Base-by-base conservation (phyloP, 2,888 invertebrate species). In the Apotomis capreana region DNA sequence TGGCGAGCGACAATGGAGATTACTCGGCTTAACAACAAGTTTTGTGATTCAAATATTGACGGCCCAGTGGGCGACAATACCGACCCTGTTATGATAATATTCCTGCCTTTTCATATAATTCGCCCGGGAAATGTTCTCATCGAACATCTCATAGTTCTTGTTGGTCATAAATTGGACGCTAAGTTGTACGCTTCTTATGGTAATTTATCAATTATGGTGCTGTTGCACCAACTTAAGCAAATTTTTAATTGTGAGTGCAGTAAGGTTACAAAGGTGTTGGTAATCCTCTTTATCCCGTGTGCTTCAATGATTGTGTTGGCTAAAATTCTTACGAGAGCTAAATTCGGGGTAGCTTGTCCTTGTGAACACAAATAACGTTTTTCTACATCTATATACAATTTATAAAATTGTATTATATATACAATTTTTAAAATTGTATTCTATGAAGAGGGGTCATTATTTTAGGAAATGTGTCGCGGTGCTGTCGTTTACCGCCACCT, bases 1-100 rank as follows among this genome's bases (percentile, higher is more conserved):
- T 93, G 92, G 92, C 89, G 82, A 85, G 80, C 82, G 82, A 93
- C 92, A 93, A 92, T 91, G 84, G 91, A 89, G 92, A 92, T 93
- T 91, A 92, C 83, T 80, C 83, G 84, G 90, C 89, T 92, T 92
- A 89, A 81, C 77, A 82, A 77, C 84, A 83, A 87, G 90, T 91
- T 92, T 92, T 91, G 91, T 90, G 89, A 92, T 91, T 89, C 90
- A 89, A 90, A 91, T 90, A 88, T 84, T 78, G 84, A 81, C 81
- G 82, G 82, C 76, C 78, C 88, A 77, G 88, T 92, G 90, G 91
- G 91, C 90, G 91, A 91, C 88, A 83, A 84, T 84, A 78, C 82
- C 76, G 74, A 78, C 76, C 89, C 91, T 89, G 92, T 92, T 92
- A 92, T 92, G 91, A 91, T 92, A 92, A 92, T 92, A 88, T 88